Conservation (phyloP, 2,797 vertebrate species). For the Anomalospiza imberbis region DNA sequence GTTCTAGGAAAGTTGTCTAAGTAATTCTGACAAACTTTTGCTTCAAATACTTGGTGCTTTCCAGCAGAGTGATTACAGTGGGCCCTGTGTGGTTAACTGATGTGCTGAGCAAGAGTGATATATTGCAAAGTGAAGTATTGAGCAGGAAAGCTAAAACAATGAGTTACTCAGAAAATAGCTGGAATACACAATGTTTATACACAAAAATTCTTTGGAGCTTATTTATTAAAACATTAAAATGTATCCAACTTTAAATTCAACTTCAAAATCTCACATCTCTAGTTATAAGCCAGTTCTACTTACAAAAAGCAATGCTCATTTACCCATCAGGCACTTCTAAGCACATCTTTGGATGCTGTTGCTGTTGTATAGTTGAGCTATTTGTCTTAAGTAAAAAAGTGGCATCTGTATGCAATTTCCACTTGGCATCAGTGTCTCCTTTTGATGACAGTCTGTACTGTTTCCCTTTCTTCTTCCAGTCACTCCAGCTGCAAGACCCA, state of each 20-base stretch:
- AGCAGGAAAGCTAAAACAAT: not conserved
- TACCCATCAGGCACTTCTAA: constrained; percentile 70
- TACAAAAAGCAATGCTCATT: constrained; percentile 44
- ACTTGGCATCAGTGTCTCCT: constrained; percentile 74
- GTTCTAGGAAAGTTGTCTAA: not conserved
- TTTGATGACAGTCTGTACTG: constrained; percentile 74
- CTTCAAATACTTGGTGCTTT: not conserved
- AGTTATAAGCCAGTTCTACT: not conserved
- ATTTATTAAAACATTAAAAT: constrained; percentile 9
- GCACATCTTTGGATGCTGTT: constrained; percentile 69
- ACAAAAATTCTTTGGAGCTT: not conserved
- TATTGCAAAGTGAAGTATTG: not conserved
- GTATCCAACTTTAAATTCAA: not conserved
- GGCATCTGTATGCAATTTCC: constrained; percentile 78
- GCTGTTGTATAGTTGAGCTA: constrained; percentile 63
- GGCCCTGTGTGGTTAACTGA: not conserved
- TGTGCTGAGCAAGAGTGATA: not conserved
- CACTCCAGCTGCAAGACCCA: constrained; percentile 77
- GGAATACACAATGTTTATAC: not conserved
- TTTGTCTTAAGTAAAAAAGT: constrained; percentile 70
- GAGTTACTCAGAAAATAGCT: constrained; percentile 17
- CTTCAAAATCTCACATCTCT: constrained; percentile 20
- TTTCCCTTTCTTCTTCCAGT: constrained; percentile 69
- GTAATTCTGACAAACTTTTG: constrained; percentile 31
- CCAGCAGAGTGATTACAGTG: not conserved